phyloP scores from a whole-genome alignment of 2,888 invertebrate species.

The Nymphalis urticae region DNA sequence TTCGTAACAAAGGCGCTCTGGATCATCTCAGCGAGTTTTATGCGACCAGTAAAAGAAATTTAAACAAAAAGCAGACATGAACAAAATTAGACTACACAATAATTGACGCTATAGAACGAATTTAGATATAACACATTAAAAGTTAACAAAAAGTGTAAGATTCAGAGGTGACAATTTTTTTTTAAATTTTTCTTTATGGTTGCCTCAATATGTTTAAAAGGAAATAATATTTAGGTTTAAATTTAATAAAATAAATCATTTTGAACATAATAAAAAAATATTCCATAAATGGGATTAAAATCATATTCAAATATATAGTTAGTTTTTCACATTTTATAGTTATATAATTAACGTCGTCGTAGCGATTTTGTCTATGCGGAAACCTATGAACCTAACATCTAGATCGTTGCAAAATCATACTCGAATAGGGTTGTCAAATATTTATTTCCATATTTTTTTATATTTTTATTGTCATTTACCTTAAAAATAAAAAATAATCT shows the following conservation, averaged over 20 bases:
- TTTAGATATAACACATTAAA: constrained; percentile 14
- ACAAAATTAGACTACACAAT: constrained; percentile 36
- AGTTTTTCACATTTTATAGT: not conserved
- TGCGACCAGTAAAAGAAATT: constrained; percentile 44
- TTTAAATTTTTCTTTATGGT: no score
- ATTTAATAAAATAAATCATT: no score
- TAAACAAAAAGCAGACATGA: constrained; percentile 42
- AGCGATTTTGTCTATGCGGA: constrained; percentile 27
- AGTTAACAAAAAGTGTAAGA: not conserved
- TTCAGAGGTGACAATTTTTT: no score
- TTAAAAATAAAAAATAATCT: no score
- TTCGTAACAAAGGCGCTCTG: constrained; percentile 49
- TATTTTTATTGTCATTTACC: no score
- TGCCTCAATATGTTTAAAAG: no score
- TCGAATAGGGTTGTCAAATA: constrained; percentile 15
- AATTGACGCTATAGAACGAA: constrained; percentile 13
- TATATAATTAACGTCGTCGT: constrained; percentile 5
- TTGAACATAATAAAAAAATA: no score
- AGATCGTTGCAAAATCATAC: constrained; percentile 27
- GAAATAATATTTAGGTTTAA: no score
- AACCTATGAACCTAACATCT: constrained; percentile 28
- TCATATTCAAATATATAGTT: no score
- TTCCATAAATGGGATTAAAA: no score
- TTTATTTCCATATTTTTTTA: no score
- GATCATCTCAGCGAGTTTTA: constrained; percentile 49